Evolutionary conservation across 2,888 invertebrate species (phyloP), one percentile per base, ranked within the genome.

Genomic region (Drosophila macrospina): DNA sequence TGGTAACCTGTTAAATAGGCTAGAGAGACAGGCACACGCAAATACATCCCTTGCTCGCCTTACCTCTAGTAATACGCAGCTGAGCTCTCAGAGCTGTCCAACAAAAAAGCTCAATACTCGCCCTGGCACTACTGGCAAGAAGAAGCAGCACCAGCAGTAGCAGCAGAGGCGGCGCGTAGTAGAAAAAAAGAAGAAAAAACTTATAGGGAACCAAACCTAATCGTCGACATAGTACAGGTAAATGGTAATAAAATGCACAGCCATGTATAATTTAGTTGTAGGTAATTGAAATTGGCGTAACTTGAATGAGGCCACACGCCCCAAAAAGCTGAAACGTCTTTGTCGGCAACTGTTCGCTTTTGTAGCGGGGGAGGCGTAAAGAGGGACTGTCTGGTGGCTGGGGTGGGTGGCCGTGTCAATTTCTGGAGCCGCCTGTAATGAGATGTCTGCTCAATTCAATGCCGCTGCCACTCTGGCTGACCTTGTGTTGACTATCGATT

Each of bases 401-500:
- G 20, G 28, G 3, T 4, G 10, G 20, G n/a, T 10, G 42, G 10
- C 37, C 13, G 41, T 63, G 65, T 50, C 44, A 61, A 44, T 51
- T 74, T 52, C 52, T 62, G 69, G 69, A 67, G 66, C 63, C 56
- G 50, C 57, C 41, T 65, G 63, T 62, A 69, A 51, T 24, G 50
- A 78, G 66, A 72, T 68, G 59, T 55, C 16, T 56, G 50, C 51
- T 57, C 13, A 54, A 42, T 42, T 62, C 69, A 80, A 76, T 81
- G 81, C 55, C 76, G 57, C 41, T 51, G 45, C 15, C 32, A 48
- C 59, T 61, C 45, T 63, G 48, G 32, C 74, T 81, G 82, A 87
- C 84, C 84, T 88, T 85, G 87, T 74, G 71, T 56, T 73, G 63
- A 44, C 69, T 81, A 85, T 85, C 71, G 84, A 85, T 85, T 88